A percentile compares a stretch with the other conserved stretches of the same genome.
phyloP scores from a whole-genome alignment of 2,888 invertebrate species.

The Ectobius pallidus region DNA sequence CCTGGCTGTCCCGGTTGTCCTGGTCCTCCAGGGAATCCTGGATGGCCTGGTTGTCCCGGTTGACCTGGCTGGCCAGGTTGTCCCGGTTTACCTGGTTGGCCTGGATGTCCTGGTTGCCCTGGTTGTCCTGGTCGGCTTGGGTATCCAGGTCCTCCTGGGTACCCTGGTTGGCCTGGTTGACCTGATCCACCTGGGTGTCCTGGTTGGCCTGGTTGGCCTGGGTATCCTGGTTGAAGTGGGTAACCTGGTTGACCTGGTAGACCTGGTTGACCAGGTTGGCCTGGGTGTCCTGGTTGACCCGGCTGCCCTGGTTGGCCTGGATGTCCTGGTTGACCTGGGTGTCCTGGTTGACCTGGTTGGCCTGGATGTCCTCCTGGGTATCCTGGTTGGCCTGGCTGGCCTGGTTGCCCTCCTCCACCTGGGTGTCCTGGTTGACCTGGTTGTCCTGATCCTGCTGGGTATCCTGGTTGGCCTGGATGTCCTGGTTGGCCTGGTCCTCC shows the following conservation, averaged over 20 bases:
- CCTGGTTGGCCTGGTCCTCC: background rate
- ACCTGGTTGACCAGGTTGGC: slow-evolving; percentile 47
- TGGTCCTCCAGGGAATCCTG: slow-evolving; percentile 43
- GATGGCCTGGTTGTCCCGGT: slow-evolving; percentile 44
- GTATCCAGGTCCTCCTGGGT: background rate
- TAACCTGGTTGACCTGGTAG: slow-evolving; percentile 49
- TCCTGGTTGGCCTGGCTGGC: background rate
- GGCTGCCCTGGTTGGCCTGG: slow-evolving; percentile 46
- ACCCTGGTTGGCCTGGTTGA: slow-evolving; percentile 22
- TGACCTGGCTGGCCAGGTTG: background rate
- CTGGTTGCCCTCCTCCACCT: slow-evolving; percentile 39
- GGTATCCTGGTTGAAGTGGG: slow-evolving; percentile 49
- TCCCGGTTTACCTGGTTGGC: background rate
- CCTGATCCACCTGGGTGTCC: slow-evolving; percentile 44
- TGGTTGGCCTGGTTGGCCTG: slow-evolving; percentile 48
- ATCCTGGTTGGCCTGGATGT: background rate
- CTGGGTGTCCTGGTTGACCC: slow-evolving; percentile 45
- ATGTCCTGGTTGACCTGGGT: slow-evolving; percentile 16
- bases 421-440: slow-evolving; percentile 45
- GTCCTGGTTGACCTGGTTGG: background rate
- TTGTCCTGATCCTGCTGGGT: background rate
- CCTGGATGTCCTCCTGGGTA: too few relatives aligned
- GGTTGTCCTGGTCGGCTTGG: background rate
- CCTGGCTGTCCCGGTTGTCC: slow-evolving; percentile 46
- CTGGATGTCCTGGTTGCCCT: background rate